Evolutionary conservation across 2,797 vertebrate species (phyloP).

Genomic region (Macrochelys suwanniensis): DNA sequence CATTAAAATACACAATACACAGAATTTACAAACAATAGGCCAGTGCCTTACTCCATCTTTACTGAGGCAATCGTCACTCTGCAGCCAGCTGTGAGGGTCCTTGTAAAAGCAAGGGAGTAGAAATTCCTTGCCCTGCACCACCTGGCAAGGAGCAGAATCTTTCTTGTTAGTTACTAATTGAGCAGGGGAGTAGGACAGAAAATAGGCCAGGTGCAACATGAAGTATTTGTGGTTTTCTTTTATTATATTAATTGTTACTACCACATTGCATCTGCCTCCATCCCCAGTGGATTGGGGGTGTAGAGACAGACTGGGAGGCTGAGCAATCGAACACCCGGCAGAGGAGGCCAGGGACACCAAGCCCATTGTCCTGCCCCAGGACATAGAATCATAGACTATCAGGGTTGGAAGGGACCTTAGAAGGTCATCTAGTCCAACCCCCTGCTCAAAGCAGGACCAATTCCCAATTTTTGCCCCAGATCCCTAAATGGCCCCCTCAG

Average conservation of each 20-base stretch:
- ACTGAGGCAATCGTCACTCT: neutral
- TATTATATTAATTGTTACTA: constrained; percentile 42
- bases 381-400: too few relatives aligned
- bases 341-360: constrained; percentile 70
- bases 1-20: constrained; percentile 23
- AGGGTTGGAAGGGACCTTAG: too few relatives aligned
- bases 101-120: neutral
- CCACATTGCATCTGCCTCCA: neutral
- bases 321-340: constrained; percentile 71
- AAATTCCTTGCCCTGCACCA: neutral
- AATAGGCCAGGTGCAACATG: neutral
- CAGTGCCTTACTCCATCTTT: neutral
- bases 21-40: neutral
- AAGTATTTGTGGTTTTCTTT: constrained; percentile 9
- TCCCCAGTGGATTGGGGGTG: neutral
- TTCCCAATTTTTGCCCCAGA: too few relatives aligned
- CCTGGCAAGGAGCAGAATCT: neutral
- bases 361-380: constrained; percentile 49
- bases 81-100: neutral
- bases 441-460: too few relatives aligned
- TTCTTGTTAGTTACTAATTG: neutral
- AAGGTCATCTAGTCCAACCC: too few relatives aligned
- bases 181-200: neutral
- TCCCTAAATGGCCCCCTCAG: too few relatives aligned
- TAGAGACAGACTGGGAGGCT: constrained; percentile 57